phyloP scores from a whole-genome alignment of 92 coral and sea anemone species.

The Epizoanthus illoricatus region DNA sequence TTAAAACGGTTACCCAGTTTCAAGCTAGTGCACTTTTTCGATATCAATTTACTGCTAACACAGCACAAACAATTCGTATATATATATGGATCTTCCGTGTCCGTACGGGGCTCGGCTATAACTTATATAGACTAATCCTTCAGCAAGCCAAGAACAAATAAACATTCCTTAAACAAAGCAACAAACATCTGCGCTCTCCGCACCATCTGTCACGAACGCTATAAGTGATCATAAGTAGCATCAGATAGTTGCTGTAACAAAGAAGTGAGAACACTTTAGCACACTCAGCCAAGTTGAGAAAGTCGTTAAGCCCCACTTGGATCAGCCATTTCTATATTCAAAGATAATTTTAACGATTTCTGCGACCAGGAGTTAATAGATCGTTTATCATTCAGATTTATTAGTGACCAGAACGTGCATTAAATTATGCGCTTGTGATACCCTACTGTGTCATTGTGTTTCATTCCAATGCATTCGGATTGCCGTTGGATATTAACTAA shows the following conservation, averaged over 20 bases:
- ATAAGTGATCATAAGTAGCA: background rate
- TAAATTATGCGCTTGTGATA: background rate
- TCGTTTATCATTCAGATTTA: conserved; percentile 14
- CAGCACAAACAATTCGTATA: background rate
- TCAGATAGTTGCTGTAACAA: background rate
- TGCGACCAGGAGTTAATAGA: background rate
- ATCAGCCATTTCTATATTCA: background rate
- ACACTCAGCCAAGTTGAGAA: background rate
- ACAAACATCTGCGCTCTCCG: conserved; percentile 5
- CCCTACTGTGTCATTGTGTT: background rate
- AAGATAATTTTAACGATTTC: background rate
- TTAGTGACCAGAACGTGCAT: background rate
- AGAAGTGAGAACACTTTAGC: background rate
- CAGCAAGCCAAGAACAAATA: background rate
- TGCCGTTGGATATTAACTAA: background rate
- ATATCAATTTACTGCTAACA: too few species aligned
- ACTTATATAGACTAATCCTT: background rate
- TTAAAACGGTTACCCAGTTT: too few species aligned
- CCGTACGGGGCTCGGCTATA: background rate
- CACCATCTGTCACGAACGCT: conserved; percentile 21
- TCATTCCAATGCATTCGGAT: conserved; percentile 31
- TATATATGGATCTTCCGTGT: background rate
- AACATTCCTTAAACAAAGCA: conserved; percentile 2
- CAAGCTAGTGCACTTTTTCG: too few species aligned
- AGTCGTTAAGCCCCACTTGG: too few species aligned